Conservation (phyloP, 2,888 invertebrate genomes). For the Dynastes tityus region DNA sequence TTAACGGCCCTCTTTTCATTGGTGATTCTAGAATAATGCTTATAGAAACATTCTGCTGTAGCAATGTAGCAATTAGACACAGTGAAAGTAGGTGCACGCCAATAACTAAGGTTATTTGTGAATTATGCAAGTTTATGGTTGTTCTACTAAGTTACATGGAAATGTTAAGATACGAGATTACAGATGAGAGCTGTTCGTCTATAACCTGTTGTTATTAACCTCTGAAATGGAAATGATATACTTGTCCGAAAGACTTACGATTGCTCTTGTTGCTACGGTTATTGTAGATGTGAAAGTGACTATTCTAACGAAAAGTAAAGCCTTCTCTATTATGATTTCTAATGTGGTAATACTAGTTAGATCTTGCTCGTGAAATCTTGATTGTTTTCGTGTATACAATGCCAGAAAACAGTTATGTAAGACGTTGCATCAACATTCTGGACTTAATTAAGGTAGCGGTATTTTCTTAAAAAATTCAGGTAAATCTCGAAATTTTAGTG, state of each 20-base stretch:
- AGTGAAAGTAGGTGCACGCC: constrained; percentile 28
- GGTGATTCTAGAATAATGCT: background rate
- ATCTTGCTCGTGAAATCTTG: constrained; percentile 8
- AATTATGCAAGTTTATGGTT: constrained; percentile 30
- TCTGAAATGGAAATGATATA: background rate
- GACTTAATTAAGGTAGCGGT: no score
- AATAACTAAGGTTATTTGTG: constrained; percentile 12
- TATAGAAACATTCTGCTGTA: background rate
- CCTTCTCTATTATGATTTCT: constrained; percentile 9
- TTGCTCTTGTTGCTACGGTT: constrained; percentile 2
- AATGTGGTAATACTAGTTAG: constrained; percentile 20
- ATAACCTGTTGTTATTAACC: constrained; percentile 13
- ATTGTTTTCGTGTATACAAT: constrained; percentile 24
- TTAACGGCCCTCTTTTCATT: background rate
- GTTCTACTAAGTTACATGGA: background rate
- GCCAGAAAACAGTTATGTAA: background rate
- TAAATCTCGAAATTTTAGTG: no score
- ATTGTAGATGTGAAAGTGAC: constrained; percentile 20
- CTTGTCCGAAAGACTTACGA: constrained; percentile 1
- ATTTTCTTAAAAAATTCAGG: no score
- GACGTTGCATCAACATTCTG: no score
- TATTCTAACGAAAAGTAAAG: constrained; percentile 26
- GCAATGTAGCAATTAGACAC: constrained; percentile 28
- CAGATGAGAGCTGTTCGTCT: background rate
- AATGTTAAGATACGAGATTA: background rate